Percentiles rank a stretch among this genome's conserved stretches.
These are phyloP conservation scores for Chrysolina americana DNA, from an alignment of 2,888 invertebrate species.

Conservation along the genomic window DNA sequence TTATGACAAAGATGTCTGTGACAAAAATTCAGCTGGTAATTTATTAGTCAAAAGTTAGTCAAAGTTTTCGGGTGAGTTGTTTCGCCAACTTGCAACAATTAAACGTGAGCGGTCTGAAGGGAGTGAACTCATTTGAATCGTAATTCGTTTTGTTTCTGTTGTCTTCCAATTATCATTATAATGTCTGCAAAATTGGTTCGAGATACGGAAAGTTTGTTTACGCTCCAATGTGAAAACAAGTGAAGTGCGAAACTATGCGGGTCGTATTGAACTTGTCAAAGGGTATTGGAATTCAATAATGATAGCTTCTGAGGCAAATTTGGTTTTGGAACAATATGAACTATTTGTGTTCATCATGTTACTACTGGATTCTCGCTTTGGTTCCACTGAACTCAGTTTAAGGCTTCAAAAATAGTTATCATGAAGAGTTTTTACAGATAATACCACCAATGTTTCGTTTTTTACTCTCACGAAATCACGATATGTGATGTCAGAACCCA, in stretches of 20 bases:
- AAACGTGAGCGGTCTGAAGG: slow-evolving; percentile 13
- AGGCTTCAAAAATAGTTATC: too few species aligned
- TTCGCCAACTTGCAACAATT: slow-evolving; percentile 23
- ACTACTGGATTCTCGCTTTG: too few species aligned
- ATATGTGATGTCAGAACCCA: too few species aligned
- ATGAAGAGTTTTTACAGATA: too few species aligned
- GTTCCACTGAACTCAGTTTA: too few species aligned
- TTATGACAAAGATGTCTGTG: slow-evolving; percentile 25
- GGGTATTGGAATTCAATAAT: background rate
- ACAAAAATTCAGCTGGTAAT: slow-evolving; percentile 32
- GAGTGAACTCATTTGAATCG: slow-evolving; percentile 18
- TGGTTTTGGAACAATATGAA: too few species aligned
- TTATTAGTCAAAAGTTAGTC: slow-evolving; percentile 35
- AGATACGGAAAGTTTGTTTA: slow-evolving; percentile 2
- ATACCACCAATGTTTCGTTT: too few species aligned
- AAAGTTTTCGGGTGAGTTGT: slow-evolving; percentile 23
- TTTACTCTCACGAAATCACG: too few species aligned
- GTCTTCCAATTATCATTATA: slow-evolving; percentile 21
- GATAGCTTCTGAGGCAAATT: too few species aligned
- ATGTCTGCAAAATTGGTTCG: slow-evolving; percentile 12
- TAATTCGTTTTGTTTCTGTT: slow-evolving; percentile 21
- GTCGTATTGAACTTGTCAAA: background rate
- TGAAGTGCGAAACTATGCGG: background rate
- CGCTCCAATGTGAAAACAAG: background rate
- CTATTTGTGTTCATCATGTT: too few species aligned